Evolutionary conservation across 2,888 invertebrate species (phyloP).

Genomic region (Bedellia somnulentella): DNA sequence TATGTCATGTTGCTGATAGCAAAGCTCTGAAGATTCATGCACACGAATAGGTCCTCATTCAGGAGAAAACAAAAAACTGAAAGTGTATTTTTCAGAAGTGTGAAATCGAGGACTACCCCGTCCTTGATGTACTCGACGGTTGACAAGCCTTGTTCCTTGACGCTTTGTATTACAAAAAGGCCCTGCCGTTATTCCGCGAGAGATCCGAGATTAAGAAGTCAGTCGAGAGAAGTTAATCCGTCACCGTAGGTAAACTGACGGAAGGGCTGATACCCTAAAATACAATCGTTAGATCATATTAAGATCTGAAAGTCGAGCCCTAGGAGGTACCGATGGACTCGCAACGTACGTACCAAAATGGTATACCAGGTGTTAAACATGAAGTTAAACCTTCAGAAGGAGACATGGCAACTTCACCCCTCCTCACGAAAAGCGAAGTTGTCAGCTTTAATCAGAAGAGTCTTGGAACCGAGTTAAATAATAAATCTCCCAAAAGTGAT

Average conservation of each 20-base stretch:
- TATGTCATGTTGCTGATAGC: slow-evolving; percentile 42
- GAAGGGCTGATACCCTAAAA: slow-evolving; percentile 32
- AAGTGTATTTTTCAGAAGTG: slow-evolving; percentile 45
- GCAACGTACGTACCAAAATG: slow-evolving; percentile 42
- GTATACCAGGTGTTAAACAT: slow-evolving; percentile 47
- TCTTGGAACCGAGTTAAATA: neutral
- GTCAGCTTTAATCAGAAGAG: slow-evolving; percentile 24
- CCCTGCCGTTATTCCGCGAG: slow-evolving; percentile 56
- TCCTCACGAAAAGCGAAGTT: slow-evolving; percentile 30
- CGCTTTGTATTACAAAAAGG: slow-evolving; percentile 46
- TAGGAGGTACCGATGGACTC: slow-evolving; percentile 42
- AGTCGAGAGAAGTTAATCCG: slow-evolving; percentile 45
- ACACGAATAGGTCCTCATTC: slow-evolving; percentile 32
- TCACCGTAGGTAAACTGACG: slow-evolving; percentile 31
- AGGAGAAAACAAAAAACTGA: slow-evolving; percentile 28
- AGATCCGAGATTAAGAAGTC: slow-evolving; percentile 65
- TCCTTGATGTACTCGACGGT: slow-evolving; percentile 59
- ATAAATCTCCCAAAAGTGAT: slow-evolving; percentile 20
- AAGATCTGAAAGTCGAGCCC: slow-evolving; percentile 14
- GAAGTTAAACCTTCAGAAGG: slow-evolving; percentile 46
- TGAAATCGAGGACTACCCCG: slow-evolving; percentile 56
- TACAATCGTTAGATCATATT: slow-evolving; percentile 22
- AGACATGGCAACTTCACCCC: slow-evolving; percentile 49
- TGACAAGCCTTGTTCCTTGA: slow-evolving; percentile 50
- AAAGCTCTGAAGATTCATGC: slow-evolving; percentile 53